Evolutionary conservation across 2,888 invertebrate species (phyloP).

Genomic region (Oeneis ivallda): DNA sequence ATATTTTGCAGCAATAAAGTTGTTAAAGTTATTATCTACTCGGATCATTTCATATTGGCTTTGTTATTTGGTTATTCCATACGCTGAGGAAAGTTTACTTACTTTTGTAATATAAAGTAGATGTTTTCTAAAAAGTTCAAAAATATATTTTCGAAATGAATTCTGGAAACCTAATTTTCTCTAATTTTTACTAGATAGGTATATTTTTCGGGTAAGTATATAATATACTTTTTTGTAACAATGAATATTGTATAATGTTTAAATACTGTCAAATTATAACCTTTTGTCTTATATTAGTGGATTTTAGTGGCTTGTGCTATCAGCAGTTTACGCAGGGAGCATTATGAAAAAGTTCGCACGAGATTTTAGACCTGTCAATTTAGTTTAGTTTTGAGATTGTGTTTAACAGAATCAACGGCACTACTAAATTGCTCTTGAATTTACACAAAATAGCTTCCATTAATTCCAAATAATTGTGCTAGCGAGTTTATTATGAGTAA

Average conservation of each 20-base stretch:
- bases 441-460: neutral
- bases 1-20: constrained; percentile 2
- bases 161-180: no score
- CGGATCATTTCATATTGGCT: constrained; percentile 3
- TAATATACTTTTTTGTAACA: no score
- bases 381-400: no score
- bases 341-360: no score
- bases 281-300: neutral
- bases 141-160: no score
- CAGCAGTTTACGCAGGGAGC: no score
- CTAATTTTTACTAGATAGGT: no score
- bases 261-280: neutral
- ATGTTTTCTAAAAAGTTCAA: no score
- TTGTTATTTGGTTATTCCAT: neutral
- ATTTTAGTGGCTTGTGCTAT: no score
- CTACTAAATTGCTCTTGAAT: constrained; percentile 2
- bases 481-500: neutral
- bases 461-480: constrained; percentile 1
- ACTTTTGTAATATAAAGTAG: neutral
- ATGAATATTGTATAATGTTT: neutral
- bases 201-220: no score
- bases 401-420: no score
- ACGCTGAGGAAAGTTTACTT: neutral
- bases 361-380: no score
- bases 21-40: constrained; percentile 3